Evolutionary conservation across 2,797 vertebrate genomes (phyloP).

Genomic region (Betta splendens): DNA sequence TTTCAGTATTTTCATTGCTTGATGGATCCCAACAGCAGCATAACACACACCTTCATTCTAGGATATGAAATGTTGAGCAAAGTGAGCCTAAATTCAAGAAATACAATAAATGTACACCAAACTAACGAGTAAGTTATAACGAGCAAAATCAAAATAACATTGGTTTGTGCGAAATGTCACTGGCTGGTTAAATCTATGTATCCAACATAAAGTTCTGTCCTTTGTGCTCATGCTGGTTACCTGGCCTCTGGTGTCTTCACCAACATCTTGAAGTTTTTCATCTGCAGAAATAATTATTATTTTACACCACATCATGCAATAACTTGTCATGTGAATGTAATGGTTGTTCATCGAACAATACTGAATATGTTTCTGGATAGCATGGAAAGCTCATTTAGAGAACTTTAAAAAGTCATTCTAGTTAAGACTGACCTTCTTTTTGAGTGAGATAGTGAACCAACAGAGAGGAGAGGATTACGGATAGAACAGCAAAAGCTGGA

Average conservation of each 20-base stretch:
- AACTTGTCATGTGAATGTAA: too few relatives aligned
- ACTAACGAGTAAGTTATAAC: too few relatives aligned
- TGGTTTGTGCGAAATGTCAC: too few relatives aligned
- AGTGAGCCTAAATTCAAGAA: too few relatives aligned
- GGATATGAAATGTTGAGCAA: constrained; percentile 5
- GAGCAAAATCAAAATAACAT: too few relatives aligned
- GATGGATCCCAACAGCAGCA: constrained; percentile 39
- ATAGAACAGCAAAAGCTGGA: constrained; percentile 27
- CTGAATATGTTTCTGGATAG: too few relatives aligned
- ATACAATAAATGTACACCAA: too few relatives aligned
- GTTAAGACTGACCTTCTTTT: constrained; percentile 28
- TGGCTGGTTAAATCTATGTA: too few relatives aligned
- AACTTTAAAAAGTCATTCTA: too few relatives aligned
- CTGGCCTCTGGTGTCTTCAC: constrained; percentile 1
- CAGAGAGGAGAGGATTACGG: constrained; percentile 22
- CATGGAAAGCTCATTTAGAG: too few relatives aligned
- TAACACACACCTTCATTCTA: constrained; percentile 62
- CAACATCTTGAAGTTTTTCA: constrained; percentile 3
- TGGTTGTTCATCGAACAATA: too few relatives aligned
- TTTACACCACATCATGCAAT: background rate
- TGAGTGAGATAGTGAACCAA: constrained; percentile 11
- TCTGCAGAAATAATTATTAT: constrained; percentile 21
- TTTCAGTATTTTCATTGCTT: constrained; percentile 31
- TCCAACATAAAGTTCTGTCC: too few relatives aligned
- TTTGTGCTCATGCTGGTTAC: constrained; percentile 13